A percentile compares a stretch with the other conserved stretches of the same genome.
phyloP scores from a whole-genome alignment of 2,797 vertebrate genomes.

The Cossypha polioptera region DNA sequence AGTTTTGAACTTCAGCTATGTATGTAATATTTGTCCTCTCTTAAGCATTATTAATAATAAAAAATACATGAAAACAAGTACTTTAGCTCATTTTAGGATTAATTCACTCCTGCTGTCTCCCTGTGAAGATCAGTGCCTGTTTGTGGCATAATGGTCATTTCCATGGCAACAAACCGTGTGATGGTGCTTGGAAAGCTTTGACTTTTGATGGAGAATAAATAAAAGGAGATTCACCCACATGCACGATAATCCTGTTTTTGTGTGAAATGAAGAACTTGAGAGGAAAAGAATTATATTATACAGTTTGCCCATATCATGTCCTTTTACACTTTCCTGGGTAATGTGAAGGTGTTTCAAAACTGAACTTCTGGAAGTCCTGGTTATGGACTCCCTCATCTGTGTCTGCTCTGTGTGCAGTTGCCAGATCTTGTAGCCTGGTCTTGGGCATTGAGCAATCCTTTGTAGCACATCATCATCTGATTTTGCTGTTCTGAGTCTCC shows the following conservation, averaged over 20 bases:
- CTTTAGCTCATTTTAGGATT: constrained; percentile 8
- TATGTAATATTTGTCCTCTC: not conserved
- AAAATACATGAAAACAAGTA: not conserved
- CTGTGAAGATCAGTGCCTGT: fast-evolving
- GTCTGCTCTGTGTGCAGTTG: not conserved
- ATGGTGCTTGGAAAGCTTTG: constrained; percentile 15
- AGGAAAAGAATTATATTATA: not conserved
- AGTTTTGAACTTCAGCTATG: not conserved
- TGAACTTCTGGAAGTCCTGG: not conserved
- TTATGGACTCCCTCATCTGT: not conserved
- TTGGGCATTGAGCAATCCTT: not conserved
- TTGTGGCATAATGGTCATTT: constrained; percentile 8
- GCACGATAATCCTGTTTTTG: not conserved
- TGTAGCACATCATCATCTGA: not conserved
- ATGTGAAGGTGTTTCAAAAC: not conserved
- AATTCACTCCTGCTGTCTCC: not conserved
- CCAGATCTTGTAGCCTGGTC: not conserved
- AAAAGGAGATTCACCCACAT: constrained; percentile 27
- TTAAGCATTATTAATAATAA: not conserved
- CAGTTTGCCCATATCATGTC: not conserved
- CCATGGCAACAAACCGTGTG: constrained; percentile 45
- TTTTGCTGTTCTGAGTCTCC: not conserved
- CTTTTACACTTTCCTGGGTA: not conserved
- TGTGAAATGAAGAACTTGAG: not conserved
- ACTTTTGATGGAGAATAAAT: constrained; percentile 18